Evolutionary conservation across 2,113 vertebrate genomes (phyloP).

Genomic region (Poeciliopsis turrubarensis): DNA sequence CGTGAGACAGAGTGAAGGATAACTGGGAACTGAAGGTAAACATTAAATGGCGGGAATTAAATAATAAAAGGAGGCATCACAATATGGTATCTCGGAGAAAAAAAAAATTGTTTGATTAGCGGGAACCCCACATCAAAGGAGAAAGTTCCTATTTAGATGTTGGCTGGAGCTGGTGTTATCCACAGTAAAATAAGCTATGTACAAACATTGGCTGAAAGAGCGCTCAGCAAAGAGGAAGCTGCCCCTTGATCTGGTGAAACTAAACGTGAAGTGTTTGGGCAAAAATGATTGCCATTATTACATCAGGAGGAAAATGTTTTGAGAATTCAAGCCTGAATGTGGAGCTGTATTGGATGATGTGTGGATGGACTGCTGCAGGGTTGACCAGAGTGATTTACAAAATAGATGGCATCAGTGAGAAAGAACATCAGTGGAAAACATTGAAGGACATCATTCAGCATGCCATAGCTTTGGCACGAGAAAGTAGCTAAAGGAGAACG

Average conservation of each 20-base stretch:
- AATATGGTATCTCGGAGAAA: background rate
- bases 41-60: constrained; percentile 24
- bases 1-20: constrained; percentile 29
- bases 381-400: too few species aligned
- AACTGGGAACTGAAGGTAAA: constrained; percentile 20
- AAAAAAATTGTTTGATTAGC: background rate
- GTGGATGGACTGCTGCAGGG: too few species aligned
- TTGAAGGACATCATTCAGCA: too few species aligned
- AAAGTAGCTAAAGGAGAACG: too few species aligned
- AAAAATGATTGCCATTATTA: background rate
- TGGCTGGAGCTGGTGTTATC: too few species aligned
- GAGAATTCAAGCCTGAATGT: too few species aligned
- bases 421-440: too few species aligned
- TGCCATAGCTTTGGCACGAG: too few species aligned
- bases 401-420: too few species aligned
- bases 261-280: background rate
- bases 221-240: background rate
- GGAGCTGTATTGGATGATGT: too few species aligned
- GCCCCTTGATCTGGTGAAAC: background rate
- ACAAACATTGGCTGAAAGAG: background rate
- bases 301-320: background rate
- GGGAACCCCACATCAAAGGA: too few species aligned
- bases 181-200: background rate
- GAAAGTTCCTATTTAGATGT: too few species aligned
- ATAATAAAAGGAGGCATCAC: constrained; percentile 18